Evolutionary conservation across 2,113 vertebrate genomes (phyloP), one percentile per base, ranked within the genome.

Genomic region (Cricetomys ansorgei): DNA sequence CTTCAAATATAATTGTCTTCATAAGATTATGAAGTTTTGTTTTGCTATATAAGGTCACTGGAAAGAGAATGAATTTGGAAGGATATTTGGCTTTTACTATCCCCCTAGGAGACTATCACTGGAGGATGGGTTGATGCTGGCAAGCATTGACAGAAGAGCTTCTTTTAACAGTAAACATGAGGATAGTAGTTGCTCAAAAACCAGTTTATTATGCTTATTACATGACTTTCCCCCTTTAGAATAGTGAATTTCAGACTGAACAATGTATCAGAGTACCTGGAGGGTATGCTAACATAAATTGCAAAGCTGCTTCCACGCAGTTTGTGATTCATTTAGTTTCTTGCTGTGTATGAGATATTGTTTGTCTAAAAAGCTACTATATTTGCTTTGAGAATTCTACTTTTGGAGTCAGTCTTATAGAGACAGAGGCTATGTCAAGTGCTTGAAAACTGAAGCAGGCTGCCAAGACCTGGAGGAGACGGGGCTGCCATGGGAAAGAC

Each of bases 1-100:
- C n/a, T 62, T 97, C 48, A 92, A 79, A 37, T 65, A 31, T 48
- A 37, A 57, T 3, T 79, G 7, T 45, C 76, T 93, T 79, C n/a
- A 85, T 88, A 79, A 88, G 92, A 29, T 57, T 67, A 65, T 72
- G 40, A 69, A 75, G 55, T 40, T 84, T 59, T 80, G 6, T 15
- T 75, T 91, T 86, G 72, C 59, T 45, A n/a, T 69, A 43, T 50
- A 75, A 59, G 70, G 92, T 37, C 53, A 40, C n/a, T 75, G 11
- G 16, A 43, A 57, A 62, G 45, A 37, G 1, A 16, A 31, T 25
- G 50, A 29, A 27, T 11, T 37, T 40, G 31, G 43, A 65, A 73
- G 0, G 40, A 2, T 70, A 15, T 80, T 15, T 9, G 40, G 1
- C 12, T 1, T 57, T 76, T 79, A 0, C 2, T 50, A 34, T 55